Evolutionary conservation across 2,888 invertebrate genomes (phyloP).

Genomic region (Aleiodes testaceus): DNA sequence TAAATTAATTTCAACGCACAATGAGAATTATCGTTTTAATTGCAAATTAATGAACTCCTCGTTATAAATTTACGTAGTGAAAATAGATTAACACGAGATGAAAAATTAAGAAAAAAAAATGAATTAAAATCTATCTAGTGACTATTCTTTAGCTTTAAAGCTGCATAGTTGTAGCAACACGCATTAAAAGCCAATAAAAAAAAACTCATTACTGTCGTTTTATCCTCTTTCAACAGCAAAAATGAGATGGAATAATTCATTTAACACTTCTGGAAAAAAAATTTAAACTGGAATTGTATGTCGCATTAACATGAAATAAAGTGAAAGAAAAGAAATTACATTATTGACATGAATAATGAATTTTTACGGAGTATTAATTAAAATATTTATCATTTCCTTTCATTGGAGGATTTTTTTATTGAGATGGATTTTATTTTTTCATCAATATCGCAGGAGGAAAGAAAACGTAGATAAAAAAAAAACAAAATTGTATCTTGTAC

Average conservation of each 20-base stretch:
- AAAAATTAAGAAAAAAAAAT: not conserved
- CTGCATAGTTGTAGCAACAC: constrained; percentile 28
- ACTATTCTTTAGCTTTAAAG: constrained; percentile 28
- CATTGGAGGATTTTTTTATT: constrained; percentile 25
- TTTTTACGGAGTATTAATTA: constrained; percentile 45
- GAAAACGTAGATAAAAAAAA: constrained; percentile 22
- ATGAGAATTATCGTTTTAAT: not conserved
- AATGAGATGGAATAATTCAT: constrained; percentile 44
- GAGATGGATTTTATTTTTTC: constrained; percentile 50
- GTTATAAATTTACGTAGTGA: constrained; percentile 6
- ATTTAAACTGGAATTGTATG: constrained; percentile 29
- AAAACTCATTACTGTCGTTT: constrained; percentile 27
- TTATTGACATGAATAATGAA: constrained; percentile 5
- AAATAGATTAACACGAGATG: not conserved
- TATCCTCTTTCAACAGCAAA: constrained; percentile 22
- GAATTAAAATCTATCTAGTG: constrained; percentile 10
- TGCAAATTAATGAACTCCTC: not conserved
- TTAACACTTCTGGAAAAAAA: constrained; percentile 33
- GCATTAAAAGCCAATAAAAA: constrained; percentile 13
- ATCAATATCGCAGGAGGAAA: too few relatives aligned
- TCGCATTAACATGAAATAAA: constrained; percentile 32
- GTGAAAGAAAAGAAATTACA: constrained; percentile 28
- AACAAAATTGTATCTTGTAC: constrained; percentile 37
- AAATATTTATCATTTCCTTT: too few relatives aligned
- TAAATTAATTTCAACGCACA: not conserved